These are phyloP conservation scores for Macaria notata DNA, from an alignment of 2,888 invertebrate genomes.

Conservation along the genomic window DNA sequence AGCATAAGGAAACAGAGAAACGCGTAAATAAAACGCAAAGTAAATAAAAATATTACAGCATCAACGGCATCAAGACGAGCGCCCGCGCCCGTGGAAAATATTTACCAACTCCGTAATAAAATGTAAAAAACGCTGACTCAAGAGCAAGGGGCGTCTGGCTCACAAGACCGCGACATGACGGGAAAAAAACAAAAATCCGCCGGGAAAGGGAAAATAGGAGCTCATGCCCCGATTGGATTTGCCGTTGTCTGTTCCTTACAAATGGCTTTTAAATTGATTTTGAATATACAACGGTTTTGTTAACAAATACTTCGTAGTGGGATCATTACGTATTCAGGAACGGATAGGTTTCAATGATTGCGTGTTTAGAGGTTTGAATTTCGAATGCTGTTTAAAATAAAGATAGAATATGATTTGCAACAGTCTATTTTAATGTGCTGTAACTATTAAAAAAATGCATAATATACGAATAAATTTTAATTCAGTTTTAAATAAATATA, in stretches of 20 bases:
- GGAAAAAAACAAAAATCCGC: slow-evolving; percentile 62
- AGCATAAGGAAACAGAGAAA: slow-evolving; percentile 6
- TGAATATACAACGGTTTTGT: slow-evolving; percentile 65
- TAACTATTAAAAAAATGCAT: too few relatives aligned
- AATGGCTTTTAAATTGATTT: slow-evolving; percentile 80
- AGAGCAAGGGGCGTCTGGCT: slow-evolving; percentile 77
- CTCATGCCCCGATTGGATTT: slow-evolving; percentile 74
- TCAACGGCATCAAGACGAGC: slow-evolving; percentile 59
- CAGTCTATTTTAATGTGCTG: too few relatives aligned
- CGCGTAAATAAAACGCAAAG: slow-evolving; percentile 15
- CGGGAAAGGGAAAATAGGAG: slow-evolving; percentile 65
- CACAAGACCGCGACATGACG: slow-evolving; percentile 76
- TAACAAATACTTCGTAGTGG: slow-evolving; percentile 49
- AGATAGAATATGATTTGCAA: slow-evolving; percentile 58
- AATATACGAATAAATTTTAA: too few relatives aligned
- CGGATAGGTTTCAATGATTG: not conserved
- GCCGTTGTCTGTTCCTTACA: slow-evolving; percentile 78
- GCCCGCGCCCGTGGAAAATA: slow-evolving; percentile 70
- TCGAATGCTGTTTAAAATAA: slow-evolving; percentile 26
- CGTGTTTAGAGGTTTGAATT: not conserved
- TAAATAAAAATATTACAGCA: slow-evolving; percentile 45
- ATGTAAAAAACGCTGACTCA: slow-evolving; percentile 76
- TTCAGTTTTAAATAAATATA: too few relatives aligned
- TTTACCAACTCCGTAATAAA: slow-evolving; percentile 78
- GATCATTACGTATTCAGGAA: not conserved